A percentile compares a stretch with the other conserved stretches of the same genome.
Conservation (phyloP, 1,140 invertebrate genomes). For the Papilio machaon region DNA sequence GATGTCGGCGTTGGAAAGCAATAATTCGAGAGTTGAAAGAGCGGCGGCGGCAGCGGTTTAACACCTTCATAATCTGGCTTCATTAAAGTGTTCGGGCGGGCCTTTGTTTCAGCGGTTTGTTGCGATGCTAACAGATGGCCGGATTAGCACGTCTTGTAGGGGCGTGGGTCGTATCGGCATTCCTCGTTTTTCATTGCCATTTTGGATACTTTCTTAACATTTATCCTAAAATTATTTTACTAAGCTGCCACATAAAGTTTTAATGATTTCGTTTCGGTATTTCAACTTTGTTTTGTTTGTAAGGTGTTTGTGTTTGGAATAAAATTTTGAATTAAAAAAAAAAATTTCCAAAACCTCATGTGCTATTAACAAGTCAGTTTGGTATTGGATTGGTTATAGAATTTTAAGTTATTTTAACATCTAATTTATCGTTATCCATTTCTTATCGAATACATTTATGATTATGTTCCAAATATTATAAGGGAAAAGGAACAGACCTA, state of each 20-base stretch:
- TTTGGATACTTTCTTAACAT: slow-evolving; percentile 43
- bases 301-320: not conserved
- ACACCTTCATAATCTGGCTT: slow-evolving; percentile 81
- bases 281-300: not conserved
- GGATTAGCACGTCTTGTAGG: slow-evolving; percentile 67
- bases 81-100: slow-evolving; percentile 75
- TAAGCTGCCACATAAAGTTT: slow-evolving; percentile 26
- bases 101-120: slow-evolving; percentile 79
- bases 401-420: not conserved
- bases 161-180: slow-evolving; percentile 52
- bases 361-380: not conserved
- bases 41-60: slow-evolving; percentile 73
- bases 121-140: slow-evolving; percentile 75
- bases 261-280: not conserved
- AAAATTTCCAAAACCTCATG: not conserved
- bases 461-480: not conserved
- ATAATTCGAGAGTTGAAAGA: slow-evolving; percentile 81
- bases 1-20: slow-evolving; percentile 70
- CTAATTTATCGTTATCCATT: not conserved
- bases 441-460: not conserved
- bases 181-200: slow-evolving; percentile 49
- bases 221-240: slow-evolving; percentile 42
- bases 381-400: not conserved
- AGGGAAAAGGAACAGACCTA: not conserved
- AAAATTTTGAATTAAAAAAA: not conserved